Conservation (phyloP, 1,140 invertebrate species). For the Limonius californicus region DNA sequence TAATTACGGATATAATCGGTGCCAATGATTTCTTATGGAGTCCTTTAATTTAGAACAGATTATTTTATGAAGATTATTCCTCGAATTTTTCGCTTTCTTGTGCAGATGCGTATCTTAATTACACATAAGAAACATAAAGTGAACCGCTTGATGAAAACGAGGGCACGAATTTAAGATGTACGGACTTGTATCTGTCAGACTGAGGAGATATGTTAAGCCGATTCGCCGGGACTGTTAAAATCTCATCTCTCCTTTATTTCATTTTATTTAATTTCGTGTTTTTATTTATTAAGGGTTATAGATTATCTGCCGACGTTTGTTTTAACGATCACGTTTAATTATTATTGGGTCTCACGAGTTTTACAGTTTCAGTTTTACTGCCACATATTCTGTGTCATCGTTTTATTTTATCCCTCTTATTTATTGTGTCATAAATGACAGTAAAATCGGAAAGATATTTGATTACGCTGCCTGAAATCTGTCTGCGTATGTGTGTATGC, state of each 20-base stretch:
- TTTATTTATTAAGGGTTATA: conserved; percentile 33
- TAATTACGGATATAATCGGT: too few species aligned
- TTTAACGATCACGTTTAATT: conserved; percentile 41
- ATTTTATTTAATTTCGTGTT: conserved; percentile 28
- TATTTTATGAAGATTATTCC: too few species aligned
- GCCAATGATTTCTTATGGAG: too few species aligned
- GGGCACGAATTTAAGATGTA: conserved; percentile 21
- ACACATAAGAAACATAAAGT: too few species aligned
- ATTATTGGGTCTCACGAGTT: conserved; percentile 35
- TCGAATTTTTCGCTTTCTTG: too few species aligned
- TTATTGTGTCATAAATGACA: conserved; percentile 39
- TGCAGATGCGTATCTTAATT: too few species aligned
- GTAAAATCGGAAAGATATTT: conserved; percentile 35
- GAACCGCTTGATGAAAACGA: conserved; percentile 19
- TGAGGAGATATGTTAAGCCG: conserved; percentile 26
- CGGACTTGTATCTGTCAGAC: conserved; percentile 28
- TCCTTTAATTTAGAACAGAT: too few species aligned
- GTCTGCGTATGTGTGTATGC: neutral
- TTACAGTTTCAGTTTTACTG: conserved; percentile 33
- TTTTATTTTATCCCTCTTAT: conserved; percentile 34
- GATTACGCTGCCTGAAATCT: conserved; percentile 23
- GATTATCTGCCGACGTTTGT: conserved; percentile 35
- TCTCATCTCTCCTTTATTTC: conserved; percentile 22
- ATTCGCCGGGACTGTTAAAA: conserved; percentile 26
- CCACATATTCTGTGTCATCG: conserved; percentile 30